Percentiles rank a stretch among this genome's conserved stretches.
phyloP scores from a whole-genome alignment of 2,113 vertebrate species.

The Mesocricetus auratus region DNA sequence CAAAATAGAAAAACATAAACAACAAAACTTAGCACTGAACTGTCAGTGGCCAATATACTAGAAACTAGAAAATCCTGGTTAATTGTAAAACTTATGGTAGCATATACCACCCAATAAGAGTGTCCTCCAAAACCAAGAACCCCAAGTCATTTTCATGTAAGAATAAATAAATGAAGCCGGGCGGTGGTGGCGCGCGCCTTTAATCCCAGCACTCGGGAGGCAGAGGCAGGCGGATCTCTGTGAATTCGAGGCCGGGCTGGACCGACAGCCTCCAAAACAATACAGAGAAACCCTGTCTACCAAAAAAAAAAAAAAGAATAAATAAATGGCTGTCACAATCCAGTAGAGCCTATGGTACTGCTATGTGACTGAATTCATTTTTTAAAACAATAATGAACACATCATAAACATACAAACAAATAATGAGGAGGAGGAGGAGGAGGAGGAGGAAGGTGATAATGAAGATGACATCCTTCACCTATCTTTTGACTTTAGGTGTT shows the following conservation, averaged over 20 bases:
- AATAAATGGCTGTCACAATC: neutral
- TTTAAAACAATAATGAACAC: neutral
- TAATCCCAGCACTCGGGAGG: too few relatives aligned
- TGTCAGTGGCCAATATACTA: neutral
- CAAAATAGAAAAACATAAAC: slow-evolving; percentile 22
- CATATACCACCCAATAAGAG: neutral
- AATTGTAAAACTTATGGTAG: neutral
- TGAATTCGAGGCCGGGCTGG: too few relatives aligned
- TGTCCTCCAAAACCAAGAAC: neutral
- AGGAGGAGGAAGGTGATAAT: neutral
- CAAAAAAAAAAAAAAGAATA: too few relatives aligned
- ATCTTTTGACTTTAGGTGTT: neutral
- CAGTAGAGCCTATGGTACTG: neutral
- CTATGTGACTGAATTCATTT: neutral
- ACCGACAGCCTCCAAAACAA: too few relatives aligned
- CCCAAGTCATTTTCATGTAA: neutral
- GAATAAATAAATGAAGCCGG: neutral
- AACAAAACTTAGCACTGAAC: neutral
- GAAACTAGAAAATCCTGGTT: neutral
- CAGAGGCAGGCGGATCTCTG: too few relatives aligned
- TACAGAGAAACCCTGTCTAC: too few relatives aligned
- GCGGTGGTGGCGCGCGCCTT: too few relatives aligned
- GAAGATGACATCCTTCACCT: neutral
- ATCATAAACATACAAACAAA: neutral
- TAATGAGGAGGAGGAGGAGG: neutral